Evolutionary conservation across 2,888 invertebrate genomes (phyloP).

Genomic region (Ophion slaviceki): DNA sequence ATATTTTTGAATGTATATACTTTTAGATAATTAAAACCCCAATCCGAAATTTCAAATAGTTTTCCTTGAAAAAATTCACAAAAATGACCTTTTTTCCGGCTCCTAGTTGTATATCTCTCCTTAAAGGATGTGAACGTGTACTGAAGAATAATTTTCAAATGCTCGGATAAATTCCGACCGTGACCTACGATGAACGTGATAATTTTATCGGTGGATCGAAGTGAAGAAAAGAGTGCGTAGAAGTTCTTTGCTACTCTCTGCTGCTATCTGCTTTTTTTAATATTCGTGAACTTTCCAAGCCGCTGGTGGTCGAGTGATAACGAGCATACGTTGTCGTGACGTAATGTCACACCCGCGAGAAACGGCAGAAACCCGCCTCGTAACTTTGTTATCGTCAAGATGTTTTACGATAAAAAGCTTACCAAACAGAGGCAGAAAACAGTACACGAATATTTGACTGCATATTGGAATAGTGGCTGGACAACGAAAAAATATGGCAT

Average conservation of each 20-base stretch:
- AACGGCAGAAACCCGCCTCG: constrained; percentile 33
- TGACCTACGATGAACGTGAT: not conserved
- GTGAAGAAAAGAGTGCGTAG: not conserved
- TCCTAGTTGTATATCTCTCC: too few species aligned
- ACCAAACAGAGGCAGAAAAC: constrained; percentile 1
- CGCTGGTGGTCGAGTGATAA: constrained; percentile 64
- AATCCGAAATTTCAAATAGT: too few species aligned
- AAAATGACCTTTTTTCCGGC: too few species aligned
- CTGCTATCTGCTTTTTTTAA: constrained; percentile 10
- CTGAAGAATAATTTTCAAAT: not conserved
- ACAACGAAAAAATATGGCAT: not conserved
- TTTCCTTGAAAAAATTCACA: too few species aligned
- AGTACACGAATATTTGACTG: constrained; percentile 5
- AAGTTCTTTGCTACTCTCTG: constrained; percentile 3
- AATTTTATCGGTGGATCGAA: constrained; percentile 1
- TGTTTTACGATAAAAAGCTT: not conserved
- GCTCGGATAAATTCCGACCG: not conserved
- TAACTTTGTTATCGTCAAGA: constrained; percentile 37
- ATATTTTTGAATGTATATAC: too few species aligned
- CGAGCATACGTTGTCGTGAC: constrained; percentile 31
- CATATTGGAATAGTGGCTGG: not conserved
- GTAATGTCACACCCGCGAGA: constrained; percentile 22
- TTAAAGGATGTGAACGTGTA: not conserved
- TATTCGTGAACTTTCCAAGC: constrained; percentile 23
- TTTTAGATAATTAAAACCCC: too few species aligned